Percentiles rank a stretch among this genome's conserved stretches.
phyloP scores from a whole-genome alignment of 2,888 invertebrate species.

The Reticulitermes lucifugus region DNA sequence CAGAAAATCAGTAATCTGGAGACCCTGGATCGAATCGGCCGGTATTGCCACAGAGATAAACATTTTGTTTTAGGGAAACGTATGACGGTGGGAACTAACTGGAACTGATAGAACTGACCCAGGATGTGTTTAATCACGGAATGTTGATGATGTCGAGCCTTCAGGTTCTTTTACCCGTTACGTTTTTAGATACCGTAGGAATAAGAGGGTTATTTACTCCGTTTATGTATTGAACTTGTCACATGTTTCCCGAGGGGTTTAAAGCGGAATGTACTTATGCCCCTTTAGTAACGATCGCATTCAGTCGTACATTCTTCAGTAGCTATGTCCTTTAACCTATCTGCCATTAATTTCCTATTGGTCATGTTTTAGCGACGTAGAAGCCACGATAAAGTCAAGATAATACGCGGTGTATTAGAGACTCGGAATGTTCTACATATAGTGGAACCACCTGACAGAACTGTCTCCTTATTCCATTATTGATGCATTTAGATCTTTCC shows the following conservation, averaged over 20 bases:
- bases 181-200: no score
- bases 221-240: neutral
- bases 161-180: no score
- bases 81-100: no score
- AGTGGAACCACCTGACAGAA: neutral
- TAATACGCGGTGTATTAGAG: neutral
- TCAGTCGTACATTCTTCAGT: neutral
- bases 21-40: no score
- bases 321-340: conserved; percentile 34
- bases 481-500: conserved; percentile 14
- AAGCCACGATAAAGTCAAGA: neutral
- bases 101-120: no score
- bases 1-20: no score
- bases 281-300: neutral
- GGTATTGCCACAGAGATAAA: no score
- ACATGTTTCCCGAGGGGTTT: neutral
- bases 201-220: neutral
- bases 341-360: conserved; percentile 34
- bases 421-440: no score
- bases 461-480: neutral
- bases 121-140: no score
- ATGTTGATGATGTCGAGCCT: no score
- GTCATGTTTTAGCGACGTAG: neutral
- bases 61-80: no score
- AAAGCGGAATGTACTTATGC: neutral